Evolutionary conservation across 2,888 invertebrate species (phyloP), one percentile per base, ranked within the genome.

Genomic region (Caprella mutica): DNA sequence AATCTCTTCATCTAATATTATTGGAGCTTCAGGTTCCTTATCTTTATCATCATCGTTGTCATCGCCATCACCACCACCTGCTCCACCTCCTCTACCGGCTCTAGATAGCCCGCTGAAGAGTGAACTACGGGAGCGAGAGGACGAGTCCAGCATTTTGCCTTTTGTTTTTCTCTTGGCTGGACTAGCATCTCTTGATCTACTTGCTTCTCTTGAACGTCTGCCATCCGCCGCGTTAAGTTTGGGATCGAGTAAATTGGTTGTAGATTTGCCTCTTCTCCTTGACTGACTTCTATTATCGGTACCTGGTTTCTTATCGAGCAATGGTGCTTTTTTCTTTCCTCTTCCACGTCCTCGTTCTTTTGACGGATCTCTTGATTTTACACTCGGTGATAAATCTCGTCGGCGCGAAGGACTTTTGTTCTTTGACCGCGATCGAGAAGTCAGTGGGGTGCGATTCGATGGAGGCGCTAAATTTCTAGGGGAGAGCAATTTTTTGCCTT

Each of bases 21-120:
- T 48, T 5, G 48, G 30, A 6, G 8, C 42, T 43, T 54, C 42
- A 26, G 42, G 27, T 21, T 54, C 44, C 42, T 43, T 9, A 29
- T 54, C 42, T 14, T 54, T 29, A 43, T 54, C 29, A 54, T 42
- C 27, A 21, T 54, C 44, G 26, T 42, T 38, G 17, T 54, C 44
- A 12, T 40, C 27, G 6, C 17, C 19, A 27, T 43, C 21, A 54
- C 43, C 23, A 43, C 23, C 23, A 43, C 21, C 23, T 17, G 2
- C 23, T 17, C 2, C 23, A 43, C n/a, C n/a, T n/a, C n/a, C n/a
- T n/a, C n/a, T n/a, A n/a, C n/a, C n/a, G n/a, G n/a, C n/a, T 33
- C 35, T n/a, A n/a, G n/a, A n/a, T n/a, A n/a, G n/a, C n/a, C n/a
- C n/a, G n/a, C n/a, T n/a, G n/a, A n/a, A n/a, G n/a, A n/a, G n/a